Evolutionary conservation across 2,888 invertebrate genomes (phyloP).

Genomic region (Chydorus sphaericus): DNA sequence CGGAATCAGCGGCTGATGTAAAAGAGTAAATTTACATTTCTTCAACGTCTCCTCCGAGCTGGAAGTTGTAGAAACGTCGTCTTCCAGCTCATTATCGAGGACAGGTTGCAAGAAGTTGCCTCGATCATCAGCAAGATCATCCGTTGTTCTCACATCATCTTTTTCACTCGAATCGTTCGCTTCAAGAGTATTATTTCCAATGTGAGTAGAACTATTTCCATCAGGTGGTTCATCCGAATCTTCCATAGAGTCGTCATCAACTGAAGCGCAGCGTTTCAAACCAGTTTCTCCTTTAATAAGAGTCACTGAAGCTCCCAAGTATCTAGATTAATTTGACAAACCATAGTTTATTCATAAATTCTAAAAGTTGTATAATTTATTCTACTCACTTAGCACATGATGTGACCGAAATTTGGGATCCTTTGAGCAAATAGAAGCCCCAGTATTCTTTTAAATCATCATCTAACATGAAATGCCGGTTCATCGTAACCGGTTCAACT

Average conservation of each 20-base stretch:
- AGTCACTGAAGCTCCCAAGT: slow-evolving; percentile 59
- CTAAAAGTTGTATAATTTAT: too few species aligned
- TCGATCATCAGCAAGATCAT: slow-evolving; percentile 48
- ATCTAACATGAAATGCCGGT: slow-evolving; percentile 47
- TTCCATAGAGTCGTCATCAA: slow-evolving; percentile 33
- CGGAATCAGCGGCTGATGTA: slow-evolving; percentile 53
- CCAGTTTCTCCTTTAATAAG: slow-evolving; percentile 62
- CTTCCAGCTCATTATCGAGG: slow-evolving; percentile 35
- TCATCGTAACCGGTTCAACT: slow-evolving; percentile 48
- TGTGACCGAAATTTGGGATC: slow-evolving; percentile 56
- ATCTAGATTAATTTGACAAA: slow-evolving; percentile 32
- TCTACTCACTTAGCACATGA: slow-evolving; percentile 52
- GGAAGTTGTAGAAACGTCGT: slow-evolving; percentile 65
- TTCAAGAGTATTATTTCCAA: background rate
- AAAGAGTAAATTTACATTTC: slow-evolving; percentile 54
- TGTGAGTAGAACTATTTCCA: background rate
- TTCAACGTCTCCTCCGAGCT: slow-evolving; percentile 60
- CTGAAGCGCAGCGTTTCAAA: slow-evolving; percentile 61
- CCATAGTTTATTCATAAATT: too few species aligned
- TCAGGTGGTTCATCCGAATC: slow-evolving; percentile 29
- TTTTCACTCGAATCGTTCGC: background rate
- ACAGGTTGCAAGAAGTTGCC: slow-evolving; percentile 34
- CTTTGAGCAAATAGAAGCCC: slow-evolving; percentile 62
- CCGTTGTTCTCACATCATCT: slow-evolving; percentile 22
- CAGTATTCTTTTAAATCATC: slow-evolving; percentile 71